phyloP scores from a whole-genome alignment of 2,888 invertebrate genomes.

The Octonoba sinensis region DNA sequence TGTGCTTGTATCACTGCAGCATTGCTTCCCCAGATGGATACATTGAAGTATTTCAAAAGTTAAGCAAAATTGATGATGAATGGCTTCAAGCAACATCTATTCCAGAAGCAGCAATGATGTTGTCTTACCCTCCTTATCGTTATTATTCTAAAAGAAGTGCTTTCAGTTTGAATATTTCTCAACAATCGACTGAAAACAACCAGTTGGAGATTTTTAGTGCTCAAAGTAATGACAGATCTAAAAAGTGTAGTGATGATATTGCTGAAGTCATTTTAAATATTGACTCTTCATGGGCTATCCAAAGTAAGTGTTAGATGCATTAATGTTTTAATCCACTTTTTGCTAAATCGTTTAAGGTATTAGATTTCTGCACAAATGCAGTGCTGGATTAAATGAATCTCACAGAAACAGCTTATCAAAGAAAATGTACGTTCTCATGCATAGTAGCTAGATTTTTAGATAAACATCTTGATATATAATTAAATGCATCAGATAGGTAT shows the following conservation, averaged over 20 bases:
- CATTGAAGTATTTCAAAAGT: conserved; percentile 18
- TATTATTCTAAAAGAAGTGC: conserved; percentile 8
- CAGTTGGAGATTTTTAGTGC: neutral
- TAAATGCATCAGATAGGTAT: too few relatives aligned
- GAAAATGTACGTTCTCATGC: too few relatives aligned
- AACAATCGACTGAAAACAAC: neutral
- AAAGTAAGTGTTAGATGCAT: conserved; percentile 57
- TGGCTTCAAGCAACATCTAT: conserved; percentile 28
- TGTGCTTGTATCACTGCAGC: neutral
- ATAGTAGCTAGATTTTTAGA: too few relatives aligned
- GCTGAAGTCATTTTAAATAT: conserved; percentile 24
- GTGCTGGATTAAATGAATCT: neutral
- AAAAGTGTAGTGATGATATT: conserved; percentile 47
- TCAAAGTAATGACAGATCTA: neutral
- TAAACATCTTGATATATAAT: too few relatives aligned
- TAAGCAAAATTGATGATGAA: conserved; percentile 28
- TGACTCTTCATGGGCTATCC: conserved; percentile 36
- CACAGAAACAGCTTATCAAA: too few relatives aligned
- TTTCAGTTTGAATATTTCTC: neutral
- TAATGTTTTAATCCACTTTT: neutral
- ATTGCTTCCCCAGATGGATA: neutral
- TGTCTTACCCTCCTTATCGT: conserved; percentile 34
- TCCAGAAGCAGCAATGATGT: conserved; percentile 41
- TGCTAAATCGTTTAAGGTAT: neutral
- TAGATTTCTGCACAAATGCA: neutral